Conservation (phyloP, 1,140 invertebrate species). For the Coenobita brevimanus region DNA sequence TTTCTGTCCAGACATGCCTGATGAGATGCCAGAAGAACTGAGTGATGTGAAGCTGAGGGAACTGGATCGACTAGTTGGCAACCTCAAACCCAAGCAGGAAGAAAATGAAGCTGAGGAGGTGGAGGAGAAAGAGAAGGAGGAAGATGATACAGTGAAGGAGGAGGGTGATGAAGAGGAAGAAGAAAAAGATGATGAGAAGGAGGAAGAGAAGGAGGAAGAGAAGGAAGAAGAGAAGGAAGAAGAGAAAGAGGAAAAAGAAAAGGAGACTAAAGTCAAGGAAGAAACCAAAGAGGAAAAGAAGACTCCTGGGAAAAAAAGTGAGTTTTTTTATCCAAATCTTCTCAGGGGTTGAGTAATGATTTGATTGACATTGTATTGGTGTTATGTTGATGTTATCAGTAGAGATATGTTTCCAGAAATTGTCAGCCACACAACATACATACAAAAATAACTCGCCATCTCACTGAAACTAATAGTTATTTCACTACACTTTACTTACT, state of each 20-base stretch:
- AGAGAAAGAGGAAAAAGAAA: neutral
- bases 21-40: slow-evolving; percentile 20
- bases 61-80: slow-evolving; percentile 16
- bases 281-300: neutral
- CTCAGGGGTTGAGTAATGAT: too few species aligned
- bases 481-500: too few species aligned
- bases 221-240: neutral
- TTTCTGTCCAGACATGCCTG: slow-evolving; percentile 35
- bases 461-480: too few species aligned
- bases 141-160: neutral
- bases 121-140: slow-evolving; percentile 10
- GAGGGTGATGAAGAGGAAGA: neutral
- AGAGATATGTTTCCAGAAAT: too few species aligned
- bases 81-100: neutral
- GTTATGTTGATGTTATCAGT: too few species aligned
- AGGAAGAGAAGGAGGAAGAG: neutral
- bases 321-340: neutral
- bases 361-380: too few species aligned
- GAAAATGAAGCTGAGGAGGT: neutral
- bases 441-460: too few species aligned
- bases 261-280: neutral
- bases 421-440: too few species aligned
- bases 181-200: neutral
- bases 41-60: slow-evolving; percentile 6
- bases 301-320: neutral